phyloP scores from a whole-genome alignment of 2,113 vertebrate species.

The Cyprinodon tularosa region DNA sequence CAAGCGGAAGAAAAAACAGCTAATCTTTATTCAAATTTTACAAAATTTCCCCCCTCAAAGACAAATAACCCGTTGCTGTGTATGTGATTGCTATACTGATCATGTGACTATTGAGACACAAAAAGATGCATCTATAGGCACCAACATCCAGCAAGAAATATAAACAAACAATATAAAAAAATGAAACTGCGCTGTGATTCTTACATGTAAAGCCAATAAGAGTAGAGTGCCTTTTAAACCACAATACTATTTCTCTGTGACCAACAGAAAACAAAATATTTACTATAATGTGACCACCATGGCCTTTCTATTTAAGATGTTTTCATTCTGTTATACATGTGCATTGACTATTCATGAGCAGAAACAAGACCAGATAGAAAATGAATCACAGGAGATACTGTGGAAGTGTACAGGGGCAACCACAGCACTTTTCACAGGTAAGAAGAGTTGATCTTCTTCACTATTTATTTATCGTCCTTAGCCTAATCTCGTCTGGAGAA shows the following conservation, averaged over 20 bases:
- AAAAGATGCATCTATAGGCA: conserved; percentile 21
- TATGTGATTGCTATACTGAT: background rate
- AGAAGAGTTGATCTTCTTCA: conserved; percentile 25
- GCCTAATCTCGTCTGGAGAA: conserved; percentile 47
- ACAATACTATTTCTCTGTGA: conserved; percentile 41
- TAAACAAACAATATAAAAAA: conserved; percentile 31
- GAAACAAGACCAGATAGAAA: conserved; percentile 47
- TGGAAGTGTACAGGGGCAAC: conserved; percentile 57
- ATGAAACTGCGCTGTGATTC: conserved; percentile 55
- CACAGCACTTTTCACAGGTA: conserved; percentile 39
- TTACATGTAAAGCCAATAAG: conserved; percentile 31
- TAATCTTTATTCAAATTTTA: too few relatives aligned
- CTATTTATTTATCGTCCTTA: conserved; percentile 57
- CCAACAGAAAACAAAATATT: conserved; percentile 54
- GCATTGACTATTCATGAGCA: conserved; percentile 65
- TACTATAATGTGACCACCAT: conserved; percentile 44
- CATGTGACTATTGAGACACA: conserved; percentile 26
- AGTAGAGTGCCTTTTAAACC: conserved; percentile 33
- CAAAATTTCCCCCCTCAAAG: background rate
- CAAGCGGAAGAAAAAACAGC: too few relatives aligned
- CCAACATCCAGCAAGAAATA: conserved; percentile 38
- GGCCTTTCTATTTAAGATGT: conserved; percentile 45
- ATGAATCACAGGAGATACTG: conserved; percentile 56
- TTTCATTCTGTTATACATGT: conserved; percentile 56
- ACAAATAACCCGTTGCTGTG: conserved; percentile 17